Percentiles rank a stretch among this genome's conserved stretches.
Conservation (phyloP, 1,140 invertebrate genomes). For the Agrypnia vestita region DNA sequence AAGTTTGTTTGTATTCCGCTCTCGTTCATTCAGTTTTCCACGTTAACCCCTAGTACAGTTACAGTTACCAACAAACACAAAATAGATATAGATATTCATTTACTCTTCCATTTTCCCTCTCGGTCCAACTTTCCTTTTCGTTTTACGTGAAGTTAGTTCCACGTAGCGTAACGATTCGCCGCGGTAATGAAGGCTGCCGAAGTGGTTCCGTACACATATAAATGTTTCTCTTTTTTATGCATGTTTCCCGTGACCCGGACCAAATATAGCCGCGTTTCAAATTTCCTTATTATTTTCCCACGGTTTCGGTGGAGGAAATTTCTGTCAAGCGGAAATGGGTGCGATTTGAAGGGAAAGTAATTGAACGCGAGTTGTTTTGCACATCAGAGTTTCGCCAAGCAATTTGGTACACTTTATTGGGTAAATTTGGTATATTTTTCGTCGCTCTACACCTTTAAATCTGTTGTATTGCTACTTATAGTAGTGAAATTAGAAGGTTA, state of each 20-base stretch:
- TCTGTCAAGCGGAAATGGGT: constrained; percentile 25
- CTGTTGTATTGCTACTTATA: no score
- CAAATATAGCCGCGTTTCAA: not conserved
- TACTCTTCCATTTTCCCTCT: not conserved
- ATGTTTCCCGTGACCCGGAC: constrained; percentile 3
- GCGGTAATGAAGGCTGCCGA: constrained; percentile 11
- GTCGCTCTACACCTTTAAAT: no score
- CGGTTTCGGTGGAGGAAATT: constrained; percentile 11
- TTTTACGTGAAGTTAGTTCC: not conserved
- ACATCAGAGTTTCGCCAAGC: constrained; percentile 11
- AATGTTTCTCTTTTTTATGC: constrained; percentile 3
- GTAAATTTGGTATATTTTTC: constrained; percentile 3
- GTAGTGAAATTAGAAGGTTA: no score
- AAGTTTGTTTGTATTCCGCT: no score
- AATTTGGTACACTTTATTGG: not conserved
- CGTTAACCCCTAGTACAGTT: no score
- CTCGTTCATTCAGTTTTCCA: no score
- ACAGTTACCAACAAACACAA: no score
- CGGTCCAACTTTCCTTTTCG: not conserved
- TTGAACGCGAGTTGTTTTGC: constrained; percentile 19
- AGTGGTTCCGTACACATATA: not conserved
- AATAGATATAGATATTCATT: no score
- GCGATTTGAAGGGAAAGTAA: constrained; percentile 10
- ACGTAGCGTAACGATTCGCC: not conserved
- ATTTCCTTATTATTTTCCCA: constrained; percentile 9